phyloP scores from a whole-genome alignment of 1,140 invertebrate species.

The Stegodyphus dumicola region DNA sequence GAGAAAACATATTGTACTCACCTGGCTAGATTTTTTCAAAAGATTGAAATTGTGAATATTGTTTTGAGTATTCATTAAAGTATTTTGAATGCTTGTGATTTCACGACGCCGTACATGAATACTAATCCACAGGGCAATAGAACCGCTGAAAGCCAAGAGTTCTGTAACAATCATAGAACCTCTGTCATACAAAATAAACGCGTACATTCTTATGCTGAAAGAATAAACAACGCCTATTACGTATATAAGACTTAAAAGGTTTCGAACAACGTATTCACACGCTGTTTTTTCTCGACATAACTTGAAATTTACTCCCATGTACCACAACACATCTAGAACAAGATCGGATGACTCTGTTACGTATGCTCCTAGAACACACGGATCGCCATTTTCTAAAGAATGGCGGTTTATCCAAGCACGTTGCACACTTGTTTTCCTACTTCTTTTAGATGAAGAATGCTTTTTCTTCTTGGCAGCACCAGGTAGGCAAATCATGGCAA shows the following conservation, averaged over 20 bases:
- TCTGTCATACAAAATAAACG: neutral
- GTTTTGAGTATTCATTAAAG: neutral
- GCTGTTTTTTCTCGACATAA: neutral
- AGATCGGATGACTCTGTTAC: conserved; percentile 25
- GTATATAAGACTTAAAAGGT: conserved; percentile 6
- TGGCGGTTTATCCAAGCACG: neutral
- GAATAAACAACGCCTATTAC: conserved; percentile 28
- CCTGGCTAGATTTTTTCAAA: conserved; percentile 1
- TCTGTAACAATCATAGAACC: neutral
- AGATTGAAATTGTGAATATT: neutral
- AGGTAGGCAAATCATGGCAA: no score
- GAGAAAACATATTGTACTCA: conserved; percentile 8
- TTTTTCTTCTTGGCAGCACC: no score
- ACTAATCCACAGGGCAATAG: neutral
- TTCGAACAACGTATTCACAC: conserved; percentile 13
- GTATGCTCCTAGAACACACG: neutral
- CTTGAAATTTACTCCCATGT: conserved; percentile 34
- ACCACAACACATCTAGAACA: conserved; percentile 37
- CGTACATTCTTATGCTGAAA: conserved; percentile 26
- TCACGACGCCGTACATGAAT: neutral
- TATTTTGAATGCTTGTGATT: neutral
- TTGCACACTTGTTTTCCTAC: neutral
- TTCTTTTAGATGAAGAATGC: neutral
- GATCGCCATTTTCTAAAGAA: neutral
- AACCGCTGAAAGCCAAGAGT: neutral